Conservation (phyloP, 2,888 invertebrate species). For the Macrosiphum euphorbiae region DNA sequence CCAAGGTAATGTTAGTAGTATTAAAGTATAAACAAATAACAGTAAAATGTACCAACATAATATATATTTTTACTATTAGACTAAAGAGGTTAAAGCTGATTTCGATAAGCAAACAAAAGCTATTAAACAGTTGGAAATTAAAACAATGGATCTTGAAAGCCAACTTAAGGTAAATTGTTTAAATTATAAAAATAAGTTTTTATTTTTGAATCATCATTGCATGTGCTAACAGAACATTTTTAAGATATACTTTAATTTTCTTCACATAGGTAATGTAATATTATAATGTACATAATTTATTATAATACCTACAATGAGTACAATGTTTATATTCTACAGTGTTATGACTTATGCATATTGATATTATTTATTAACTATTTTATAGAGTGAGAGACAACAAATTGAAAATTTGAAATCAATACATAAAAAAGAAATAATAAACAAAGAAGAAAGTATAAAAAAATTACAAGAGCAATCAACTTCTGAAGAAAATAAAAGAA, state of each 20-base stretch:
- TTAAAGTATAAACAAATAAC: neutral
- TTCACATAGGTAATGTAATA: neutral
- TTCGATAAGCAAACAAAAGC: slow-evolving; percentile 54
- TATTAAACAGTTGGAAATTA: slow-evolving; percentile 58
- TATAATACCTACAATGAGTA: too few relatives aligned
- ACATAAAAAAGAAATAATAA: slow-evolving; percentile 82
- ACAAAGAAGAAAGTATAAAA: slow-evolving; percentile 83
- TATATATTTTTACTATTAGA: slow-evolving; percentile 29
- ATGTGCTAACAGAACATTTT: neutral
- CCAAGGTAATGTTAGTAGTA: slow-evolving; percentile 39
- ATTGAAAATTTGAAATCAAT: slow-evolving; percentile 76
- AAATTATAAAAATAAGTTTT: neutral
- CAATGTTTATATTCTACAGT: neutral
- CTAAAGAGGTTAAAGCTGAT: slow-evolving; percentile 60
- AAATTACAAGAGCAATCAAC: slow-evolving; percentile 80
- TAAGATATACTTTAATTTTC: neutral
- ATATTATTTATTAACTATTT: slow-evolving; percentile 1
- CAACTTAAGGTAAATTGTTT: slow-evolving; percentile 45
- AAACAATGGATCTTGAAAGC: slow-evolving; percentile 46
- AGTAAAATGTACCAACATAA: neutral
- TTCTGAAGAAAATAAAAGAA: slow-evolving; percentile 77
- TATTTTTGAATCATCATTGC: neutral
- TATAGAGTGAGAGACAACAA: slow-evolving; percentile 61
- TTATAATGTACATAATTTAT: too few relatives aligned
- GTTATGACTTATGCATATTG: neutral